Percentiles rank a stretch among this genome's conserved stretches.
Conservation (phyloP, 2,113 vertebrate genomes). For the Brachyhypopomus occidentalis region DNA sequence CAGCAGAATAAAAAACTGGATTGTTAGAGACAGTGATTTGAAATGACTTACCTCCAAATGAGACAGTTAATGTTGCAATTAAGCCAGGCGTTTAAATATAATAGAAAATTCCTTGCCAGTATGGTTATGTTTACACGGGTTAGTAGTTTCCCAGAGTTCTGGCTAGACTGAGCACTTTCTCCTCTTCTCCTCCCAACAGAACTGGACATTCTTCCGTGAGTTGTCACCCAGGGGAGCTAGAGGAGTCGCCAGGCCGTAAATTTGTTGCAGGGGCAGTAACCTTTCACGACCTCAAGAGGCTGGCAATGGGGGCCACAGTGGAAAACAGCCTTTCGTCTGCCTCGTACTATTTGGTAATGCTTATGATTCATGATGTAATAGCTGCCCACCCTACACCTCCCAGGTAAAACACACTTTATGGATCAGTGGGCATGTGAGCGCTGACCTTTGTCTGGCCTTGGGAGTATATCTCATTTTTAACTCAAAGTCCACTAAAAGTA, state of each 20-base stretch:
- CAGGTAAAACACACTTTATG: too few relatives aligned
- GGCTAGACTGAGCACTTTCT: background rate
- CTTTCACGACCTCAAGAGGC: background rate
- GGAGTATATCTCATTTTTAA: too few relatives aligned
- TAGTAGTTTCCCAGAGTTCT: background rate
- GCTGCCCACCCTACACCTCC: too few relatives aligned
- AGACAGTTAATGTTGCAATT: background rate
- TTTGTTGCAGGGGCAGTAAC: background rate
- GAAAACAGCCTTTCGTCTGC: background rate
- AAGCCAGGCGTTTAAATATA: background rate
- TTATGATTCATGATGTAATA: too few relatives aligned
- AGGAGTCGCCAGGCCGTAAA: background rate
- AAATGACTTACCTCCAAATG: background rate
- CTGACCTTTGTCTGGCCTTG: too few relatives aligned
- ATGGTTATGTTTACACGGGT: background rate
- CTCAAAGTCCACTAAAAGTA: too few relatives aligned
- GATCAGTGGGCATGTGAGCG: too few relatives aligned
- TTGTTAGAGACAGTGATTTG: background rate
- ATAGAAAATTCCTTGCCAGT: background rate
- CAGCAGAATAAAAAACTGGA: background rate
- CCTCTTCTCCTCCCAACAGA: conserved; percentile 6
- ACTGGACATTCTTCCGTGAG: background rate
- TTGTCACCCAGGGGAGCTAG: background rate
- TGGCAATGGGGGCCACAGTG: background rate
- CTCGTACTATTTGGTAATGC: too few relatives aligned